phyloP scores from a whole-genome alignment of 2,888 invertebrate species.

The Trypoxylon attenuatum region DNA sequence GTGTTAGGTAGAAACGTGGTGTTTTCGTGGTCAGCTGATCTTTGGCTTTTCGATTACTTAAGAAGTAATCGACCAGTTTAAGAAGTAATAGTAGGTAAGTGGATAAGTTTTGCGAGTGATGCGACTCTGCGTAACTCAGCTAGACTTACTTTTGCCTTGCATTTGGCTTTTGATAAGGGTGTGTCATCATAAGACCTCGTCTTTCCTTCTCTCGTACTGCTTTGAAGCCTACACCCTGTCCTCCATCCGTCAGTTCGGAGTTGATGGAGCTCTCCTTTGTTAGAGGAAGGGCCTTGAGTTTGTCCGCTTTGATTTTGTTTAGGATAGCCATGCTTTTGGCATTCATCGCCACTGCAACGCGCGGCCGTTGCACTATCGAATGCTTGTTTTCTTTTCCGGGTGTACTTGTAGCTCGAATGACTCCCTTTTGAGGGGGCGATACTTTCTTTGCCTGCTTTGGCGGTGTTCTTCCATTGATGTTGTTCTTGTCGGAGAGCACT shows the following conservation, averaged over 20 bases:
- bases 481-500: constrained; percentile 64
- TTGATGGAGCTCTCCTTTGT: constrained; percentile 22
- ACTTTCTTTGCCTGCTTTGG: constrained; percentile 61
- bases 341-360: constrained; percentile 63
- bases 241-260: constrained; percentile 28
- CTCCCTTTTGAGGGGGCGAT: constrained; percentile 40
- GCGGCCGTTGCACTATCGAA: constrained; percentile 32
- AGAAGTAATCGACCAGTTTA: no score
- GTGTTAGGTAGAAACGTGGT: no score
- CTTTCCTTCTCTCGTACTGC: constrained; percentile 63
- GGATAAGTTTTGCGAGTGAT: no score
- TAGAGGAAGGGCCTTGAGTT: constrained; percentile 15
- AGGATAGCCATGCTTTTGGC: constrained; percentile 69
- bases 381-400: constrained; percentile 67
- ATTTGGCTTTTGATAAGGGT: constrained; percentile 65
- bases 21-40: no score
- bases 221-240: constrained; percentile 51
- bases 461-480: constrained; percentile 50
- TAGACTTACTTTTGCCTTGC: constrained; percentile 63
- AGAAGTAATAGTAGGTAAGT: no score
- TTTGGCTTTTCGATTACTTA: no score
- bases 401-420: constrained; percentile 6
- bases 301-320: constrained; percentile 67
- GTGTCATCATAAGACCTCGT: constrained; percentile 59
- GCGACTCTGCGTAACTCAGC: no score